phyloP scores from a whole-genome alignment of 2,888 invertebrate genomes.

The Dryomyza anilis region DNA sequence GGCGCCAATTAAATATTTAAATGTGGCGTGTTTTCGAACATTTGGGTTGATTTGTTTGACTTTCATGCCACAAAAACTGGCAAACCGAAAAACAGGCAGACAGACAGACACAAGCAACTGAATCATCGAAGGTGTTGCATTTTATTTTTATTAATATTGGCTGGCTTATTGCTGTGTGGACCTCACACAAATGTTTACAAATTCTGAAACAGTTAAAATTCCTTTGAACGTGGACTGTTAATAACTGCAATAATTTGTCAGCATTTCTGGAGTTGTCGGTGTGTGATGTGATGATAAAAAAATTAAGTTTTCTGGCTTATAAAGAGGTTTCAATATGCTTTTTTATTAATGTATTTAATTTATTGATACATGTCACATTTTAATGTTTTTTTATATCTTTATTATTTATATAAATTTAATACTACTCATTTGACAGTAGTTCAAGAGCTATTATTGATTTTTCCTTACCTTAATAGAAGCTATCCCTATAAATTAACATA shows the following conservation, averaged over 20 bases:
- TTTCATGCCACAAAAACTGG: background rate
- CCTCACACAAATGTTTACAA: slow-evolving; percentile 1
- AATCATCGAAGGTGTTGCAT: slow-evolving; percentile 16
- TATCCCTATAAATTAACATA: too few relatives aligned
- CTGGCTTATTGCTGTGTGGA: background rate
- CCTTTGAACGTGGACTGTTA: slow-evolving; percentile 17
- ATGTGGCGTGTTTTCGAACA: slow-evolving; percentile 2
- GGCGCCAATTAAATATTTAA: slow-evolving; percentile 44
- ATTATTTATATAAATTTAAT: too few relatives aligned
- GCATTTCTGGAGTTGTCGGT: background rate
- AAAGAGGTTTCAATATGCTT: slow-evolving; percentile 20
- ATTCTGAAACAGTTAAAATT: slow-evolving; percentile 6
- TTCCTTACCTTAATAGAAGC: too few relatives aligned
- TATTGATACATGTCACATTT: too few relatives aligned
- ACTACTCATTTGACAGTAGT: too few relatives aligned
- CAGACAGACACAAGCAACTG: slow-evolving; percentile 6
- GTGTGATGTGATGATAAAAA: slow-evolving; percentile 2
- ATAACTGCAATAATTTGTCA: slow-evolving; percentile 24
- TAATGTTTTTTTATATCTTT: too few relatives aligned
- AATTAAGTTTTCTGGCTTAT: background rate
- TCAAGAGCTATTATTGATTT: too few relatives aligned
- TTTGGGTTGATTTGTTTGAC: background rate
- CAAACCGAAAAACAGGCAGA: background rate
- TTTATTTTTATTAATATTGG: slow-evolving; percentile 8
- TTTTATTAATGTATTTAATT: too few relatives aligned